Evolutionary conservation across 2,113 vertebrate genomes (phyloP).

Genomic region (Chauna torquata): DNA sequence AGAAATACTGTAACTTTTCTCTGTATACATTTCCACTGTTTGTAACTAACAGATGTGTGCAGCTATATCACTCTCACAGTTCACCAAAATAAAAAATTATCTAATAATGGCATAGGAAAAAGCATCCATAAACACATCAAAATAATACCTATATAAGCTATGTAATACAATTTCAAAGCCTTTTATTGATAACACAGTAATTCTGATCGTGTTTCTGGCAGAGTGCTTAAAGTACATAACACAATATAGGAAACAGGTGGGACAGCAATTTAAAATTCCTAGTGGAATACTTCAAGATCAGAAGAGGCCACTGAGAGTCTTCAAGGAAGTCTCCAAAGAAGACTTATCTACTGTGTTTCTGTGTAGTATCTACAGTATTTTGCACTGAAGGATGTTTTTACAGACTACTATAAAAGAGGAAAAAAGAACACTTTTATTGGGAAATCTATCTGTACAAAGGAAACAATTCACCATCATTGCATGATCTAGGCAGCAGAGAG

Average conservation of each 20-base stretch:
- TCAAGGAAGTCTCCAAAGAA: slow-evolving; percentile 21
- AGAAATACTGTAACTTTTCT: background rate
- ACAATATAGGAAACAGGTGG: slow-evolving; percentile 32
- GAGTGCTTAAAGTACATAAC: background rate
- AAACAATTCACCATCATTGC: background rate
- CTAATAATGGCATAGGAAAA: background rate
- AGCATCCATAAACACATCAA: background rate
- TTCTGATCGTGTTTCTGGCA: background rate
- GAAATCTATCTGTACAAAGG: background rate
- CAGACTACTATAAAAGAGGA: background rate
- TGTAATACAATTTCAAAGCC: background rate
- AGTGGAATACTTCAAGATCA: background rate
- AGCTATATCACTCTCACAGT: background rate
- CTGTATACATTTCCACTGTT: background rate
- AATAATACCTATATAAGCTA: background rate
- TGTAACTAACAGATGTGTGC: background rate
- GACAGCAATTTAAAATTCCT: slow-evolving; percentile 29
- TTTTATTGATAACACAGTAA: background rate
- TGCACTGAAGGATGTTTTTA: slow-evolving; percentile 21
- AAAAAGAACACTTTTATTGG: background rate
- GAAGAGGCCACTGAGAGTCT: slow-evolving; percentile 6
- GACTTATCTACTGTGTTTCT: background rate
- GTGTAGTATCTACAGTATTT: background rate
- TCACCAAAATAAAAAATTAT: background rate
- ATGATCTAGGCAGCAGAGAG: background rate